Conservation (phyloP, 2,888 invertebrate genomes). For the Lapara coniferarum region DNA sequence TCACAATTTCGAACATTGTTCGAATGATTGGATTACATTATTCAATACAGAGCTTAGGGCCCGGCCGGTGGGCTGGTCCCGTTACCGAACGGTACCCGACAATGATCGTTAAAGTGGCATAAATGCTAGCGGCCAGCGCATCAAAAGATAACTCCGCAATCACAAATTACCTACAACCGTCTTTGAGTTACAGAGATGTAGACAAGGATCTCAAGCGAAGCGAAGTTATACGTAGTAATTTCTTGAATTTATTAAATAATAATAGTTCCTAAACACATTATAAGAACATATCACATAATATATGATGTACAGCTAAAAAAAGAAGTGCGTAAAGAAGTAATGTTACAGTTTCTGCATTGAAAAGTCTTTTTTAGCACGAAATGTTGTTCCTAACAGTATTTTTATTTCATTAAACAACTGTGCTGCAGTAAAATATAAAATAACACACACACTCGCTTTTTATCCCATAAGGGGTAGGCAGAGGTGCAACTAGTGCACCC, state of each 20-base stretch:
- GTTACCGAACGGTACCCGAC: conserved; percentile 72
- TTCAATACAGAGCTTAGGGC: conserved; percentile 58
- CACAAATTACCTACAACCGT: conserved; percentile 9
- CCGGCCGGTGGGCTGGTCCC: conserved; percentile 66
- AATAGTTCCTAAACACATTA: too few relatives aligned
- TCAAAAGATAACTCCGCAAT: conserved; percentile 17
- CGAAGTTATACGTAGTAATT: not conserved
- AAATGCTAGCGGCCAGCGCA: conserved; percentile 11
- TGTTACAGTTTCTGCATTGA: too few relatives aligned
- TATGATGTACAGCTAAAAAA: too few relatives aligned
- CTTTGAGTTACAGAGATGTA: not conserved
- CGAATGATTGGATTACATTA: conserved; percentile 33
- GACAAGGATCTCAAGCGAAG: not conserved
- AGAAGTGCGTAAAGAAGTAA: too few relatives aligned
- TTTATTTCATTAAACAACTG: too few relatives aligned
- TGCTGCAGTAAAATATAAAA: too few relatives aligned
- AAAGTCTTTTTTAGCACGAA: too few relatives aligned
- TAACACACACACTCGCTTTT: too few relatives aligned
- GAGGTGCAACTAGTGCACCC: too few relatives aligned
- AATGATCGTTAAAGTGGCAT: conserved; percentile 38
- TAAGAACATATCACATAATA: too few relatives aligned
- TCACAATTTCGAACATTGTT: conserved; percentile 26
- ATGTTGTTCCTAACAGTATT: too few relatives aligned
- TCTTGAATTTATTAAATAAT: not conserved
- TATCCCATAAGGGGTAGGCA: too few relatives aligned